Base-by-base conservation (phyloP, 2,113 vertebrate genomes). In the Lophura nycthemera region DNA sequence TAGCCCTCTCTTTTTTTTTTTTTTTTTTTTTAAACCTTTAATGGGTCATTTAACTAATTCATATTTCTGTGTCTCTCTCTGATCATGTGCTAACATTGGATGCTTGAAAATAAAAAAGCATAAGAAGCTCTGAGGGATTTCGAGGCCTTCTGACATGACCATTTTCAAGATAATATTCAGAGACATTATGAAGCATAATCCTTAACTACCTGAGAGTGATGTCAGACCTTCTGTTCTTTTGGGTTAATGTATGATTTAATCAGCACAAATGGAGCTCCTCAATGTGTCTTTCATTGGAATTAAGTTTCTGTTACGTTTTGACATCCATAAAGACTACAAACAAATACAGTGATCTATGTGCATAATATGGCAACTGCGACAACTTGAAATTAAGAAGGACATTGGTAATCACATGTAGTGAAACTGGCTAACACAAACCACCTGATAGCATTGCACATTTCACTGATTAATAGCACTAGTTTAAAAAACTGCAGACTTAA, bases 161-260 rank as follows among this genome's bases (percentile, higher is more conserved):
- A 56, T 93, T 93, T 93, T 80, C 91, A 94, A 92, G 84, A 66
- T 70, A 85, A 73, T 88, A 79, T 85, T 91, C 76, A 32, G 67
- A 91, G 77, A 94, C 75, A 79, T 85, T 45, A 80, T 38, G 48
- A 93, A 83, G 40, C 36, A 52, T 85, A 87, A 91, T 83, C 78
- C 87, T 87, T 94, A 89, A 89, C 89, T 94, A 89, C 87, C 91
- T 92, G 64, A 10, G 64, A 85, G 82, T 80, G 67, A 85, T 89
- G 84, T 80, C 91, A 94, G 89, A 91, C 91, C 91, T 89, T 87
- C 81, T 85, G 75, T 82, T 81, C 94, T 87, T 36, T 77, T 38
- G 67, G 78, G 89, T 94, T 95, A 90, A 91, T 87, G 50, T 74
- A 45, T 83, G 87, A 88, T 89, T 95, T 90, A 92, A 89, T 95